Evolutionary conservation across 2,888 invertebrate genomes (phyloP).

Genomic region (Napeogenes inachia): DNA sequence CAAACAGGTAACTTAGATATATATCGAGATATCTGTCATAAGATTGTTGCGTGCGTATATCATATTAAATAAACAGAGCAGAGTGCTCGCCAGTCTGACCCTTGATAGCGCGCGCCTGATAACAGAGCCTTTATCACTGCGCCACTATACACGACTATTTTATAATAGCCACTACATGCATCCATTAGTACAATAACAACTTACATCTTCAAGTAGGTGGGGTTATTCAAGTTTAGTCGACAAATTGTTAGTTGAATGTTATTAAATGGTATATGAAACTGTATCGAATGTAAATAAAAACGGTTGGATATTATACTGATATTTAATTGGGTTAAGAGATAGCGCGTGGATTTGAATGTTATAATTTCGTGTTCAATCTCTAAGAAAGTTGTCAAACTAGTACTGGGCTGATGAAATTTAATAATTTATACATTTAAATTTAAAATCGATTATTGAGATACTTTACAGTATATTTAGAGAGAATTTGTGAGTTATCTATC

Average conservation of each 20-base stretch:
- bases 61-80: slow-evolving; percentile 52
- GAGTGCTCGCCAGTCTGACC: slow-evolving; percentile 56
- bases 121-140: slow-evolving; percentile 36
- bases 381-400: slow-evolving; percentile 14
- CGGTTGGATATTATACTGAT: slow-evolving; percentile 14
- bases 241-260: slow-evolving; percentile 15
- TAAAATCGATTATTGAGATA: neutral
- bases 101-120: slow-evolving; percentile 49
- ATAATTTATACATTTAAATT: neutral
- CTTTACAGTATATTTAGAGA: neutral
- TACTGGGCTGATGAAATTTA: neutral
- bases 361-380: slow-evolving; percentile 6
- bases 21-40: slow-evolving; percentile 47
- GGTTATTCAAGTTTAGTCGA: slow-evolving; percentile 19
- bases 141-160: slow-evolving; percentile 29
- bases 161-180: slow-evolving; percentile 16
- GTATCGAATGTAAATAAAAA: slow-evolving; percentile 21
- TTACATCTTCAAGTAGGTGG: slow-evolving; percentile 14
- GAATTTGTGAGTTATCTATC: neutral
- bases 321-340: slow-evolving; percentile 29
- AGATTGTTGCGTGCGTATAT: slow-evolving; percentile 60
- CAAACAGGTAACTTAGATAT: slow-evolving; percentile 37
- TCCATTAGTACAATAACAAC: slow-evolving; percentile 4
- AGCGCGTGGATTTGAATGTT: slow-evolving; percentile 11
- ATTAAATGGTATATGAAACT: slow-evolving; percentile 21